These are phyloP conservation scores for Thymelicus acteon DNA, from an alignment of 2,888 invertebrate genomes.

Conservation along the genomic window DNA sequence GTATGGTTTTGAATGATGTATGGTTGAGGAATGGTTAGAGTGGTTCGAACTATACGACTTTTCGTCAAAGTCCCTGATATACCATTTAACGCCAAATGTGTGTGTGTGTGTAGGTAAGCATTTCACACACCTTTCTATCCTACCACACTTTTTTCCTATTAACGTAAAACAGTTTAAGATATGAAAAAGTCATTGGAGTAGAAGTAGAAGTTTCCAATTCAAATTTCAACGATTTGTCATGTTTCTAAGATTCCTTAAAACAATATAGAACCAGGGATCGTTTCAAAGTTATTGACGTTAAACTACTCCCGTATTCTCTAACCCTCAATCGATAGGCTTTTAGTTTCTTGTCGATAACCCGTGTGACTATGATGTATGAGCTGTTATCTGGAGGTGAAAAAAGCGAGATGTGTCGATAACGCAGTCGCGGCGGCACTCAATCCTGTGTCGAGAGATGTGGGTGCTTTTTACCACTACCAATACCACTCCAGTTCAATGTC, in stretches of 20 bases:
- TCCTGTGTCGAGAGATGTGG: conserved; percentile 18
- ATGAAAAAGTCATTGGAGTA: too few relatives aligned
- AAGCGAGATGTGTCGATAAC: conserved; percentile 27
- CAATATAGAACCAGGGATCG: background rate
- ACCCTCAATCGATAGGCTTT: background rate
- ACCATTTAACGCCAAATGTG: too few relatives aligned
- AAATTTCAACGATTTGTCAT: too few relatives aligned
- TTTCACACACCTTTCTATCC: too few relatives aligned
- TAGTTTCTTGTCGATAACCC: conserved; percentile 6
- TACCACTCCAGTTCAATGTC: conserved; percentile 33
- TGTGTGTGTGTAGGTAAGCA: too few relatives aligned
- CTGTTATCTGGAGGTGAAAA: conserved; percentile 24
- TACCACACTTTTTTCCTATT: too few relatives aligned
- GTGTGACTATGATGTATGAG: conserved; percentile 26
- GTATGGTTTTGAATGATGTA: conserved; percentile 1
- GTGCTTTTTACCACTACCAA: conserved; percentile 20
- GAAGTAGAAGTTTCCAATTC: too few relatives aligned
- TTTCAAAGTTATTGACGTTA: background rate
- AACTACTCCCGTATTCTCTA: background rate
- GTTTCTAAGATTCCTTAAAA: too few relatives aligned
- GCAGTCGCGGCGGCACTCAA: conserved; percentile 22
- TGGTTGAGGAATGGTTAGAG: background rate
- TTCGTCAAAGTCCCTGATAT: too few relatives aligned
- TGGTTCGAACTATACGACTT: background rate
- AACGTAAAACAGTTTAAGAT: too few relatives aligned